A percentile compares a stretch with the other conserved stretches of the same genome.
phyloP scores from a whole-genome alignment of 2,797 vertebrate genomes.

The Arnoldichthys spilopterus region DNA sequence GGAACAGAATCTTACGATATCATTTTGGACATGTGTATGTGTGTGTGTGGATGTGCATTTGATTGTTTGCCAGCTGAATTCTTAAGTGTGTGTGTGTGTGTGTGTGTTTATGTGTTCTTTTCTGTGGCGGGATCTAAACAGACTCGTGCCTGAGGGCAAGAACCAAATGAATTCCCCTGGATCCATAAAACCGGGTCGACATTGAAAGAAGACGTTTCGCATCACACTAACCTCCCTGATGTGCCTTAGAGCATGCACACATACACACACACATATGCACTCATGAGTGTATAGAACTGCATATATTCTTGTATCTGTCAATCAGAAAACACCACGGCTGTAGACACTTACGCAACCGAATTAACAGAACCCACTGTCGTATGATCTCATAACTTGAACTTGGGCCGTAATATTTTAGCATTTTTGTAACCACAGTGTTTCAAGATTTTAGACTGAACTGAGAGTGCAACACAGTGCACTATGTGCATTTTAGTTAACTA shows the following conservation, averaged over 20 bases:
- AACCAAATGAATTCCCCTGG: conserved; percentile 25
- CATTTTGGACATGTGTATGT: background rate
- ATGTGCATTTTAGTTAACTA: background rate
- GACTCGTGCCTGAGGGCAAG: background rate
- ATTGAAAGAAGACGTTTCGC: conserved; percentile 34
- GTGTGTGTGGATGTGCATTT: conserved; percentile 11
- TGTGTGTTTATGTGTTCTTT: conserved; percentile 18
- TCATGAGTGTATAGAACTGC: conserved; percentile 44
- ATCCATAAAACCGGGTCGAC: conserved; percentile 40
- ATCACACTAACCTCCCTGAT: conserved; percentile 14
- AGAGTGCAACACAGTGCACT: background rate
- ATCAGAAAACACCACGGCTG: conserved; percentile 52
- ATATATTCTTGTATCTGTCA: conserved; percentile 51
- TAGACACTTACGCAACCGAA: conserved; percentile 63
- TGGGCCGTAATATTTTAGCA: too few species aligned
- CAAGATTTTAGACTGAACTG: background rate
- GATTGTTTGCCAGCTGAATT: conserved; percentile 32
- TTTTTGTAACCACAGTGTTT: background rate
- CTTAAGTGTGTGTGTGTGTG: conserved; percentile 36
- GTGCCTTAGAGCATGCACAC: conserved; percentile 45
- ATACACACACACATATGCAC: conserved; percentile 24
- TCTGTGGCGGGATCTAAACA: conserved; percentile 21
- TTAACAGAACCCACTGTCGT: conserved; percentile 1
- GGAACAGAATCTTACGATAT: conserved; percentile 28
- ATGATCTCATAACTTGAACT: background rate